Evolutionary conservation across 2,797 vertebrate genomes (phyloP), one percentile per base, ranked within the genome.

Genomic region (Allobates femoralis): DNA sequence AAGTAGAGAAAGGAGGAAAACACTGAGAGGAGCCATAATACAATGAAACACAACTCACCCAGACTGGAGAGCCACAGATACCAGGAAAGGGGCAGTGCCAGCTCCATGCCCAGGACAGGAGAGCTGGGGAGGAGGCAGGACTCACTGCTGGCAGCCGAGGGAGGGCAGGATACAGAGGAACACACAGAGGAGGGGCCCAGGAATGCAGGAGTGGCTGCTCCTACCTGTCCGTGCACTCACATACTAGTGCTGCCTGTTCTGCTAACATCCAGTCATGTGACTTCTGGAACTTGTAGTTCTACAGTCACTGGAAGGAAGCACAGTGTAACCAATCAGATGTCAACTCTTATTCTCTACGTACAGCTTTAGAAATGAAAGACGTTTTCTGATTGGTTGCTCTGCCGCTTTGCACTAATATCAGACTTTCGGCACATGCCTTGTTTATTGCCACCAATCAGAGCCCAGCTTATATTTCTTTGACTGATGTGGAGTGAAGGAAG

Each of bases 71-170:
- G 21, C 55, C 76, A 84, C 16, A 87, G 81, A 55, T 14, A 79
- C 28, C 86, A 87, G 86, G 86, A 80, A 84, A 84, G 82, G 77
- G 82, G 86, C 76, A 87, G 86, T 75, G 82, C 76, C 82, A 84
- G 82, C 86, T 87, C 86, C 86, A 87, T 87, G 76, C 81, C 85
- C 67, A 75, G 56, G 75, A 78, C 3, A 87, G 80, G 30, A 28
- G 81, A 41, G 34, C 53, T 32, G 32, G 85, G 64, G 79, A 41
- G 75, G 64, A 55, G 86, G 86, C 55, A 83, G 79, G 79, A 76
- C 58, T n/a, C n/a, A n/a, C n/a, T 67, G 62, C 56, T 58, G 58
- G 71, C n/a, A 46, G 53, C 37, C 37, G 79, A 34, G 82, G 81
- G n/a, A 78, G 81, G 79, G 85, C 28, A 80, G 56, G 26, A 16